Evolutionary conservation across 2,797 vertebrate species (phyloP), one percentile per base, ranked within the genome.

Genomic region (Melanotaenia trifasciata): DNA sequence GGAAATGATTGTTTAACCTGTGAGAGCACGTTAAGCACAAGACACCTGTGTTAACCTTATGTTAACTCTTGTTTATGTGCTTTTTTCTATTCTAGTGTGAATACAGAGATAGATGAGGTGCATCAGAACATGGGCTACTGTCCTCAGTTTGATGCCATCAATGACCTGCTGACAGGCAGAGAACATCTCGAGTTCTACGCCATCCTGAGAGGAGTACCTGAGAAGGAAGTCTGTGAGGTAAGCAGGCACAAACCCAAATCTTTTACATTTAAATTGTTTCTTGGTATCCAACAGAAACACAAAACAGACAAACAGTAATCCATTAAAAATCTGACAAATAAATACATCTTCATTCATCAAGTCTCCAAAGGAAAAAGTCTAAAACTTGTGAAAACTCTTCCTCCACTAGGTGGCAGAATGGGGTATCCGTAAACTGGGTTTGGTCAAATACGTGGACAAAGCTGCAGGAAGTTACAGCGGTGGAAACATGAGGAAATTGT

Each of bases 41-140:
- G 1, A 1, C 13, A 28, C 28, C 28, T 28, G 28, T 28, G 28
- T 28, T 28, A 28, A 28, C 22, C 24, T 14, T 1, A 32, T 51
- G 5, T 50, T 1, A 36, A 4, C 0, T 38, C 11, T 2, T 43
- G 4, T 62, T 28, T 16, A 24, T 76, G 2, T 70, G 6, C 8
- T 79, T 84, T 67, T 67, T 8, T 66, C 0, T 67, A 57, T 58
- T 78, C 9, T 84, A 99, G 98, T 64, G 97, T 99, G 38, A 94
- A 94, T 53, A 94, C 94, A 58, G 93, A 98, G 81, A 99, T 98
- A 26, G 91, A 97, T 0, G 97, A 98, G 88, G 98, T 97, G 11
- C 97, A 99, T 90, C 97, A 96, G 94, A 99, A 98, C 90, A 99
- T 99, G 98, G 98, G 98, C 30, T 99, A 99, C 80, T 99, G 98